Base-by-base conservation (phyloP, 2,113 vertebrate species). In the Bungarus multicinctus region DNA sequence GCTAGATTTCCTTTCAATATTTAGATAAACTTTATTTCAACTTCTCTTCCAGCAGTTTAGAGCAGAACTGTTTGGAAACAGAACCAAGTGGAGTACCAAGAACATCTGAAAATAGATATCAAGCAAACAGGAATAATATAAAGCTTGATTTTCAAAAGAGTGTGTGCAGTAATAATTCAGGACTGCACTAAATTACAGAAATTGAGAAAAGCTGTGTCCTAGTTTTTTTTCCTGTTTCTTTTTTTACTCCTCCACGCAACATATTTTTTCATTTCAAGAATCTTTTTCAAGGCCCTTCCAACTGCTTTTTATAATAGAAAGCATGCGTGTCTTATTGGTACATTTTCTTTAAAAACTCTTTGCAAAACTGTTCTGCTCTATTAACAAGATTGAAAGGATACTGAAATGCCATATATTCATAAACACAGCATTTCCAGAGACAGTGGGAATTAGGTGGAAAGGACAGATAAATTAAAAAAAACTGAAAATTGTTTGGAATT, bases 141-240 rank as follows among this genome's bases (percentile, higher is more conserved):
- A 94, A 91, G 90, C 90, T 95, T 95, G 95, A 96, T 96, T 97
- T 97, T 97, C 92, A 94, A 95, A 96, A 95, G 95, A 97, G 97
- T 95, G 95, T 92, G 92, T 11, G 92, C 93, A 94, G 57, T 95
- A 97, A 97, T 97, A 96, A 97, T 95, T 96, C 95, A 92, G 96
- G 94, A 94, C 96, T 97, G 97, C 94, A 95, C 95, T 96, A 97
- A 97, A 97, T 97, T 97, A 97, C 74, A 97, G 92, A 96, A 97
- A 97, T 96, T 95, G 96, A 96, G 96, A 97, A 97, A 97, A 97
- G 96, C 96, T 97, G 97, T 97, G 96, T 94, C 96, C 96, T 95
- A 97, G 93, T 88, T 96, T 91, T 89, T 81, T 4, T 34, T 1
- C 10, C 6, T 18, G 14, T 69, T 27, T 47, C 23, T 90, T 45